These are phyloP conservation scores for Coilia nasus DNA, from an alignment of 2,797 vertebrate species.

Conservation along the genomic window DNA sequence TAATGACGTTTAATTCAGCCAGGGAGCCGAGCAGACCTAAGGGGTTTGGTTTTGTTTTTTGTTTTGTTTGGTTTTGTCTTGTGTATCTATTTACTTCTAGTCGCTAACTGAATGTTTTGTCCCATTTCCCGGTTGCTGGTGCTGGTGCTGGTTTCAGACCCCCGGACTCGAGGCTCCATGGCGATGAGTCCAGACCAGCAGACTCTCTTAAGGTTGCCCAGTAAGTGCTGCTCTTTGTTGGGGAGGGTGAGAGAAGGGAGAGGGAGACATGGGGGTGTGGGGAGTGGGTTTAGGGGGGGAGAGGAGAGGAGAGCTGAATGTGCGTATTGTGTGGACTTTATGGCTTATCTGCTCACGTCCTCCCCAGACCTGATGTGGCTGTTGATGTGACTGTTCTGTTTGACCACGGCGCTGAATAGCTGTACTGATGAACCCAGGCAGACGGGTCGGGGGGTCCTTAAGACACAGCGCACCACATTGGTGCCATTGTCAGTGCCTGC, in stretches of 20 bases:
- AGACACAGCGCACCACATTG: conserved; percentile 59
- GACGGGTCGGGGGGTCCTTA: conserved; percentile 53
- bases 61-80: neutral
- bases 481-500: conserved; percentile 38
- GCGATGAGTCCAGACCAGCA: neutral
- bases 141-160: conserved; percentile 1
- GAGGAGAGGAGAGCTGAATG: conserved; percentile 61
- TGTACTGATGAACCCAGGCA: conserved; percentile 50
- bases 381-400: conserved; percentile 71
- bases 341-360: conserved; percentile 75
- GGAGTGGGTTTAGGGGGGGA: too few relatives aligned
- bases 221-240: conserved; percentile 51
- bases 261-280: neutral
- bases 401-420: conserved; percentile 65
- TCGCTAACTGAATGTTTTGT: neutral
- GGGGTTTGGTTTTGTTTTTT: neutral
- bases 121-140: neutral
- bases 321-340: conserved; percentile 71
- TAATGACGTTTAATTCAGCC: conserved; percentile 12
- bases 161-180: neutral
- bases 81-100: neutral
- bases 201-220: conserved; percentile 43
- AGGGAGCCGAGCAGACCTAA: neutral
- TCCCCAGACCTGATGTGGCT: conserved; percentile 63
- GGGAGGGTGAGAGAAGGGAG: neutral